Evolutionary conservation across 2,888 invertebrate species (phyloP).

Genomic region (Lepidonotus clava): DNA sequence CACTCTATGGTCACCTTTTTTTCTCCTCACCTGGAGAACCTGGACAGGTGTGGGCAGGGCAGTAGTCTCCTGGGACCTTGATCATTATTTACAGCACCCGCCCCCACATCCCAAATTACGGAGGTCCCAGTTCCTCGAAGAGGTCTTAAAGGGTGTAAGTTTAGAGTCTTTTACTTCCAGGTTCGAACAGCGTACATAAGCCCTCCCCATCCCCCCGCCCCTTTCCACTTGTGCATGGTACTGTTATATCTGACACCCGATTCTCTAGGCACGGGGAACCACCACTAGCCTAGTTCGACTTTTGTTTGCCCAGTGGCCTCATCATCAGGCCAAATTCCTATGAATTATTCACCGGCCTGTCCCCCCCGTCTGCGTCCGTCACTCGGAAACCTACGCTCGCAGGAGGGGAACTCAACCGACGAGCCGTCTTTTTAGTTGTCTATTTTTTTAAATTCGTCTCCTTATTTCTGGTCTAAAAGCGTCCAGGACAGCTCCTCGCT

Average conservation of each 20-base stretch:
- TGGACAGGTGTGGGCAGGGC: no score
- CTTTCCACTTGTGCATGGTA: no score
- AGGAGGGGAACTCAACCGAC: background rate
- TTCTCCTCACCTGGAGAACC: no score
- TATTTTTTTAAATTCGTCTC: background rate
- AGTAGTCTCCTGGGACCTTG: no score
- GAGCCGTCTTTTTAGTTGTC: background rate
- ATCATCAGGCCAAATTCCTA: slow-evolving; percentile 24
- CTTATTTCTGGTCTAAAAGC: background rate
- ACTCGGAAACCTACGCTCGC: background rate
- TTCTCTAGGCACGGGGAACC: no score
- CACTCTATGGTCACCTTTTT: background rate
- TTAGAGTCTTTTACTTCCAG: no score
- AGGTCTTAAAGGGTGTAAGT: no score
- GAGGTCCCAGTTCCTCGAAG: no score
- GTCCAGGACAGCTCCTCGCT: slow-evolving; percentile 13
- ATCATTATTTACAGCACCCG: background rate
- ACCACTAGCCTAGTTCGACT: slow-evolving; percentile 21
- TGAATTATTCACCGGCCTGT: slow-evolving; percentile 14
- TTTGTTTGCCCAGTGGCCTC: slow-evolving; percentile 24
- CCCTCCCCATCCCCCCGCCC: background rate
- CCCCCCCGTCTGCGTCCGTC: slow-evolving; percentile 2
- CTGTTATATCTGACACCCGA: no score
- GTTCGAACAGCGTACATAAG: no score
- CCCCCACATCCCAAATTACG: background rate